Evolutionary conservation across 2,113 vertebrate genomes (phyloP).

Genomic region (Oncorhynchus tshawytscha): DNA sequence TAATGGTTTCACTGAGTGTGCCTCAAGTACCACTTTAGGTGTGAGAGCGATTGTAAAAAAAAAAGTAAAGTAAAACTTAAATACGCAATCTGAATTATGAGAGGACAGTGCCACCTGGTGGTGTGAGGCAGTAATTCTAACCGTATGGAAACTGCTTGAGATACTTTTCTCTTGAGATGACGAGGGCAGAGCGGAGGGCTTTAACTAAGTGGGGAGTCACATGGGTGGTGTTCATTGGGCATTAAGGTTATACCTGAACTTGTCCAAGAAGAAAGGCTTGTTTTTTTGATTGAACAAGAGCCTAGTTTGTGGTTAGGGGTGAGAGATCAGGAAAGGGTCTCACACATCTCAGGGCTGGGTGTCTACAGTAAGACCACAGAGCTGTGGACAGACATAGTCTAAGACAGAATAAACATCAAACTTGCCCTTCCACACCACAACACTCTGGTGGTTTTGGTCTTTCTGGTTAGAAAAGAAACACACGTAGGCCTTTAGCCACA

Average conservation of each 20-base stretch:
- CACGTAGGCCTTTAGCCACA: slow-evolving; percentile 3
- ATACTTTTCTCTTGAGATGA: background rate
- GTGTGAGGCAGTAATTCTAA: background rate
- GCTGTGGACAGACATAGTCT: background rate
- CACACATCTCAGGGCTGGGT: background rate
- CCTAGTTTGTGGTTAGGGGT: background rate
- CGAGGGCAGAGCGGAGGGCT: too few species aligned
- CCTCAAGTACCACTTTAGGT: too few species aligned
- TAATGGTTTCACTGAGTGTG: too few species aligned
- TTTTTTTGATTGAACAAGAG: too few species aligned
- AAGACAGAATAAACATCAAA: slow-evolving; percentile 4
- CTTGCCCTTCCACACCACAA: background rate
- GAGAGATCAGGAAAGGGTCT: background rate
- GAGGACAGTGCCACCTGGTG: slow-evolving; percentile 12
- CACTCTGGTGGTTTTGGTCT: background rate
- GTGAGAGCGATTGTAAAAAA: too few species aligned
- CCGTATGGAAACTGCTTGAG: background rate
- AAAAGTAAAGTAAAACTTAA: too few species aligned
- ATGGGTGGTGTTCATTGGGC: too few species aligned
- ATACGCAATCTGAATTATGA: background rate
- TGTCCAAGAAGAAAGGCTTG: too few species aligned
- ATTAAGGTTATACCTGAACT: too few species aligned
- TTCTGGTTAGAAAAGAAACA: slow-evolving; percentile 18
- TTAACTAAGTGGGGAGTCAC: too few species aligned
- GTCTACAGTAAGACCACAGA: background rate